Percentiles rank a stretch among this genome's conserved stretches.
Evolutionary conservation across 2,888 invertebrate genomes (phyloP).

Genomic region (Phasia obesa): DNA sequence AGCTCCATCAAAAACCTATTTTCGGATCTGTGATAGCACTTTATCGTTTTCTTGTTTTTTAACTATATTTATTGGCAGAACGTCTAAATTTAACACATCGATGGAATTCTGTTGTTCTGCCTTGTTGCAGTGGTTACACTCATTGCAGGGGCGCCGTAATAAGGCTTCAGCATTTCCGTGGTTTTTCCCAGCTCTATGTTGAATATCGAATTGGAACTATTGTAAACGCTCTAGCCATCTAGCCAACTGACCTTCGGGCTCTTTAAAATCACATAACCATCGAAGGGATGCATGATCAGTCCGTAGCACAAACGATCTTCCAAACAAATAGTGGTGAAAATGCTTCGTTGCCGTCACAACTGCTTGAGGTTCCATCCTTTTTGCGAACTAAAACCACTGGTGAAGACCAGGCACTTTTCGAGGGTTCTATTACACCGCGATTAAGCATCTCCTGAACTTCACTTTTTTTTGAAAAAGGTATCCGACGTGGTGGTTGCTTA

Average conservation of each 20-base stretch:
- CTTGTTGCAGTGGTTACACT: neutral
- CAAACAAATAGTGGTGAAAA: no score
- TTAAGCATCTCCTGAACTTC: neutral
- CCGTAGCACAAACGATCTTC: no score
- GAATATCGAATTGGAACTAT: neutral
- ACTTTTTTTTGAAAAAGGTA: neutral
- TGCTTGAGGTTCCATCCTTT: neutral
- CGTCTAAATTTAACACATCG: no score
- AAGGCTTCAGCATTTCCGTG: conserved; percentile 1
- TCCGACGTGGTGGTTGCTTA: neutral
- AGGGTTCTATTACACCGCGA: neutral
- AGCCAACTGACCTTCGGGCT: conserved; percentile 1
- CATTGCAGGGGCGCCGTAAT: neutral
- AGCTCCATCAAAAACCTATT: neutral
- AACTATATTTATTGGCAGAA: no score
- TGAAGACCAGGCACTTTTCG: neutral
- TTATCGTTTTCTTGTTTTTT: no score
- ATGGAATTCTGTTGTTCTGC: no score
- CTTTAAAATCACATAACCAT: conserved; percentile 1
- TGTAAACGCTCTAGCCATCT: neutral
- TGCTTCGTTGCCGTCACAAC: no score
- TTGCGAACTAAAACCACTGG: no score
- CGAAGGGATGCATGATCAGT: no score
- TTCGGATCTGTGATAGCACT: neutral
- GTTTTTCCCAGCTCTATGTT: neutral